phyloP scores from a whole-genome alignment of 2,113 vertebrate species.

The Bucco capensis region DNA sequence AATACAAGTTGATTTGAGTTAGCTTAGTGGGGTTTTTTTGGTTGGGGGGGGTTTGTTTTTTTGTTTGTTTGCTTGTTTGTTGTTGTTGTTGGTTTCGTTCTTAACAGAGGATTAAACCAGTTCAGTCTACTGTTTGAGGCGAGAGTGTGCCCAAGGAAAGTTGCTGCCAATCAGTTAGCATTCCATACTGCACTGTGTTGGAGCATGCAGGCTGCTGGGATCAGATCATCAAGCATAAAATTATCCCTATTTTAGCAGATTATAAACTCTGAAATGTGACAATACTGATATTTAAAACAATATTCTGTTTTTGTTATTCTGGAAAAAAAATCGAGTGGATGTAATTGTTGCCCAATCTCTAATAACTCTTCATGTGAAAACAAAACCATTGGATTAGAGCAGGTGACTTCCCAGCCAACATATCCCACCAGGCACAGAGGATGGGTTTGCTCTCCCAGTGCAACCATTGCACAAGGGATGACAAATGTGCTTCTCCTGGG shows the following conservation, averaged over 20 bases:
- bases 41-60: neutral
- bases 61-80: neutral
- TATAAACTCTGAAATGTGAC: neutral
- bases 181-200: too few relatives aligned
- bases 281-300: neutral
- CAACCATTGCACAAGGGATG: neutral
- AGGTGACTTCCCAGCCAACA: neutral
- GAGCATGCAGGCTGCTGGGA: neutral
- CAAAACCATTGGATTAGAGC: neutral
- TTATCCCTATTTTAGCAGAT: neutral
- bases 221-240: neutral
- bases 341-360: neutral
- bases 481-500: rapidly evolving
- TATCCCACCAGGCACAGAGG: neutral
- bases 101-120: neutral
- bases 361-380: neutral
- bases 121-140: neutral
- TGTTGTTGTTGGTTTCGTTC: too few relatives aligned
- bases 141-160: neutral
- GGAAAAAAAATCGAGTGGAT: neutral
- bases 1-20: neutral
- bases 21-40: neutral
- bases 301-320: neutral
- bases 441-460: neutral
- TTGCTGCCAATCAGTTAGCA: neutral